Conservation (phyloP, 1,140 invertebrate genomes). For the Pectinophora gossypiella region DNA sequence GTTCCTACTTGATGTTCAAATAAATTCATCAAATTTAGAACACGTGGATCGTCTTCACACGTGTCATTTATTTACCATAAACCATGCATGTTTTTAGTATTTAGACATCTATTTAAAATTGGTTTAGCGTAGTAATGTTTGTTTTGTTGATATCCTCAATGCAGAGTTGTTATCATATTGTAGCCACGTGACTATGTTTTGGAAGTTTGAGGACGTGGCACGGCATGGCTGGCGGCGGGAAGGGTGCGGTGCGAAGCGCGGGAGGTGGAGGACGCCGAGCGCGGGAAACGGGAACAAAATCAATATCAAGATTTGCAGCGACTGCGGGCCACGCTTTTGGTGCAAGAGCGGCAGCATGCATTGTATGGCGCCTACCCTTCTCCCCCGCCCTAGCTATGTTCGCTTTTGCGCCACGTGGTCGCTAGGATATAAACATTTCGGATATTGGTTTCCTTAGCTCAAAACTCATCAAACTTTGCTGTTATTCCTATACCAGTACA, state of each 20-base stretch:
- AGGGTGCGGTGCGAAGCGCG: constrained; percentile 12
- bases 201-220: constrained; percentile 13
- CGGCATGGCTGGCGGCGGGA: neutral
- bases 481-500: too few species aligned
- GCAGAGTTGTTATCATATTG: neutral
- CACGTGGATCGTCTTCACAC: too few species aligned
- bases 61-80: too few species aligned
- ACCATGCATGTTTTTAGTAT: too few species aligned
- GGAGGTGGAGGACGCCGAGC: constrained; percentile 18
- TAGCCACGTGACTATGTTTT: constrained; percentile 41
- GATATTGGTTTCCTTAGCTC: too few species aligned
- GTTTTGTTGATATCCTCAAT: neutral
- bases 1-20: too few species aligned
- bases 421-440: too few species aligned
- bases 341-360: neutral
- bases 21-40: too few species aligned
- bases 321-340: constrained; percentile 3
- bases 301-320: constrained; percentile 51
- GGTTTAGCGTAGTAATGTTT: too few species aligned
- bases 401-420: neutral
- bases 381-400: neutral
- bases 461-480: too few species aligned
- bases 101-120: too few species aligned
- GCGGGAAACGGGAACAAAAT: constrained; percentile 47
- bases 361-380: neutral